These are phyloP conservation scores for Macrotis lagotis DNA, from an alignment of 2,113 vertebrate genomes.

Conservation along the genomic window DNA sequence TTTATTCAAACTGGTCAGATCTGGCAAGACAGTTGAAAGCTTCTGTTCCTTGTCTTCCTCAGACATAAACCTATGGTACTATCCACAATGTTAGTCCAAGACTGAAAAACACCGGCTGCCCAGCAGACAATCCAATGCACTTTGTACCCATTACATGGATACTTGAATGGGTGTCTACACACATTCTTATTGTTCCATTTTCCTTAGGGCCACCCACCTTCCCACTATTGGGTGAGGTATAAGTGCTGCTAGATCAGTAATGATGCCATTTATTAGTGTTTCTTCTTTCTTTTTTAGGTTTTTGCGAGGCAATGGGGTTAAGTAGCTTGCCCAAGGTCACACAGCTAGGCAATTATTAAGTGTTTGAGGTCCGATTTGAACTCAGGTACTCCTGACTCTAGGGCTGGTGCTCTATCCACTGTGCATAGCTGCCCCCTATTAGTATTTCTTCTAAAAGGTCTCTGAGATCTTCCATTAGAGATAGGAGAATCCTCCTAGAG, in stretches of 20 bases:
- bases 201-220: no score
- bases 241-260: background rate
- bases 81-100: background rate
- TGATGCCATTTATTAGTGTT: background rate
- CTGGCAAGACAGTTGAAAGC: background rate
- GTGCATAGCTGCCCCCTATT: no score
- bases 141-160: background rate
- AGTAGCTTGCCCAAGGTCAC: no score
- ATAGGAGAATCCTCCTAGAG: background rate
- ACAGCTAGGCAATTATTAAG: no score
- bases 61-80: background rate
- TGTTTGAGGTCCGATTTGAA: no score
- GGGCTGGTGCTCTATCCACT: no score
- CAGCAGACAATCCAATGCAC: background rate
- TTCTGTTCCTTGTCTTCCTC: background rate
- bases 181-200: background rate
- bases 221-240: background rate
- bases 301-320: no score
- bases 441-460: no score
- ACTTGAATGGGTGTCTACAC: background rate
- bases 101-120: background rate
- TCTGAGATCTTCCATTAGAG: background rate
- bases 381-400: no score
- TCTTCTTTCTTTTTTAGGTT: no score
- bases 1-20: background rate